Conservation (phyloP, 2,888 invertebrate species). For the Chrysomela aeneicollis region DNA sequence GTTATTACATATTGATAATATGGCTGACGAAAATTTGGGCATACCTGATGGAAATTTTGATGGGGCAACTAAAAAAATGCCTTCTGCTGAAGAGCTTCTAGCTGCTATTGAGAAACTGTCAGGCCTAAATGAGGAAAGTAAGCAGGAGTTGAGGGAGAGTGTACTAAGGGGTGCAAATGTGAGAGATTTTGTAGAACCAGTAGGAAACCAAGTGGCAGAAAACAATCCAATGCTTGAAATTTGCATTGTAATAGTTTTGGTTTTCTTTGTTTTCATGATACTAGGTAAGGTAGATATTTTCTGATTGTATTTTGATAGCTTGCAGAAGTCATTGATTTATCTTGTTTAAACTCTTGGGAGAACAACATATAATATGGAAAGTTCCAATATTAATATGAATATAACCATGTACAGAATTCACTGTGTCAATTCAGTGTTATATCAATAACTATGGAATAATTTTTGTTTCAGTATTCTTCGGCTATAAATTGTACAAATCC, state of each 20-base stretch:
- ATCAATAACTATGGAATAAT: background rate
- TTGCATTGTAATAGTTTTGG: conserved; percentile 30
- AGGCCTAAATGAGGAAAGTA: conserved; percentile 70
- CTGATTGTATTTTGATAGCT: background rate
- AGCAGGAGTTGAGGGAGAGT: conserved; percentile 65
- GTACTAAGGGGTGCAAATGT: conserved; percentile 25
- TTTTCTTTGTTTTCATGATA: conserved; percentile 35
- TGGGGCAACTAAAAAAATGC: conserved; percentile 54
- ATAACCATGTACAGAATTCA: too few species aligned
- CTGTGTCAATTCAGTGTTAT: background rate
- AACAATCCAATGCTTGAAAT: conserved; percentile 20
- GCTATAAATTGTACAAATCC: conserved; percentile 84
- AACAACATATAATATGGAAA: too few species aligned
- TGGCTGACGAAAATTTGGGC: conserved; percentile 16
- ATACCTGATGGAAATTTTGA: conserved; percentile 19
- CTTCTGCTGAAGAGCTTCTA: conserved; percentile 67
- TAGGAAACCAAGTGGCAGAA: background rate
- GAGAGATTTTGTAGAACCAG: conserved; percentile 51
- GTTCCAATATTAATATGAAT: too few species aligned
- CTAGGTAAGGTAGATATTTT: conserved; percentile 31
- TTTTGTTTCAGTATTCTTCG: conserved; percentile 80
- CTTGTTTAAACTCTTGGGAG: too few species aligned
- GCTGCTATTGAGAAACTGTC: conserved; percentile 66
- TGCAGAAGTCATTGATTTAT: background rate
- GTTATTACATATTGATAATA: conserved; percentile 13